Base-by-base conservation (phyloP, 2,888 invertebrate genomes). In the Drosophila tripunctata region DNA sequence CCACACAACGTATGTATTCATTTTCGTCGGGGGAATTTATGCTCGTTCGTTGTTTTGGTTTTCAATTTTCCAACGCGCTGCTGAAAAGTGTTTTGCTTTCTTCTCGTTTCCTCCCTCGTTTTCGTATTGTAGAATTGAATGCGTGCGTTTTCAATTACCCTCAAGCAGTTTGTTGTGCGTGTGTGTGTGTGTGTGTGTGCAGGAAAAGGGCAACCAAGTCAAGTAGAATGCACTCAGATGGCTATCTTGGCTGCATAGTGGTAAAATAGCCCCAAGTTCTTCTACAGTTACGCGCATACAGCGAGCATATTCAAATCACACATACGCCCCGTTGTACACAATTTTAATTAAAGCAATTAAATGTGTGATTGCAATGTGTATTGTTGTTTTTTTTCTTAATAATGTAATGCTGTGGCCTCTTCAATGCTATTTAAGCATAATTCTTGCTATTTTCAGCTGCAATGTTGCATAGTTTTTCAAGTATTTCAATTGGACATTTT, bases 121-220 rank as follows among this genome's bases (percentile, higher is more conserved):
- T 35, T 36, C 6, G n/a, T n/a, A n/a, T n/a, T n/a, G n/a, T n/a
- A 55, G 30, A 52, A 54, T 64, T 65, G 65, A 60, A 72, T 73
- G 79, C 69, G 63, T 75, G 69, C 67, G 79, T 68, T 80, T 83
- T 81, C 83, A 83, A 83, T 83, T 80, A 80, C 80, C 80, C 79
- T 60, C 56, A 44, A 78, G 78, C 65, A 66, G 36, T 67, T 21
- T 17, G 22, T 48, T 33, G 56, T 30, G 40, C 10, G 24, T 24
- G n/a, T 56, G 38, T 60, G 61, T 51, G 55, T 35, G 64, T 31
- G 41, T 15, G 30, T 31, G 15, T 58, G 35, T 55, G 60, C 61
- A 15, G 38, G 50, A 75, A 75, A 77, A 68, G 69, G 74, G 70
- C 62, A 78, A 69, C 54, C 27, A 50, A 65, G 72, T 65, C 73